Evolutionary conservation across 2,888 invertebrate species (phyloP).

Genomic region (Diarsia rubi): DNA sequence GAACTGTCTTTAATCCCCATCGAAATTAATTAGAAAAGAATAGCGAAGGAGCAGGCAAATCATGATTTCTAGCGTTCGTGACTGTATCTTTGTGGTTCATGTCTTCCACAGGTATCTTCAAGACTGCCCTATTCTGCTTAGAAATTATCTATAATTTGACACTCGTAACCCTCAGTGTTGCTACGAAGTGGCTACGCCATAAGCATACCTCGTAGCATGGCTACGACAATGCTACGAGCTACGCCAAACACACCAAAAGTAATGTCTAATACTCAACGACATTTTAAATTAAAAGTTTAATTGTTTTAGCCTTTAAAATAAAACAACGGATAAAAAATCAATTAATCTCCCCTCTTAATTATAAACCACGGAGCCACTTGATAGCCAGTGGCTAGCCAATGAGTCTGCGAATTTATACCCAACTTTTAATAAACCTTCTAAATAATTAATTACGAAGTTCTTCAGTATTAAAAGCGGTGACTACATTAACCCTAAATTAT

Average conservation of each 20-base stretch:
- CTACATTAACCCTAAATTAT: slow-evolving; percentile 70
- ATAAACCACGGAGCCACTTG: slow-evolving; percentile 38
- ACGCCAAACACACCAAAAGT: slow-evolving; percentile 4
- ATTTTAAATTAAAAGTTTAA: slow-evolving; percentile 39
- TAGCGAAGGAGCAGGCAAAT: not conserved
- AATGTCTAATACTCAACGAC: slow-evolving; percentile 18
- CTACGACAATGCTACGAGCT: slow-evolving; percentile 40
- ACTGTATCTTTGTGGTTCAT: not conserved
- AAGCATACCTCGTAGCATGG: slow-evolving; percentile 44
- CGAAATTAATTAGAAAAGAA: not conserved
- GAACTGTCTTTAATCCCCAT: not conserved
- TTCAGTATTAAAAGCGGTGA: slow-evolving; percentile 62
- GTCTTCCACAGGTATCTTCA: not conserved
- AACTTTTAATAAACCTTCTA: slow-evolving; percentile 65
- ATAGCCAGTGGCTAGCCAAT: slow-evolving; percentile 56
- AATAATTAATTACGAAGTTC: slow-evolving; percentile 70
- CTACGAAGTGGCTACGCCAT: slow-evolving; percentile 28
- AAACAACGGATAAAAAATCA: slow-evolving; percentile 46
- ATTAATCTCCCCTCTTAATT: slow-evolving; percentile 56
- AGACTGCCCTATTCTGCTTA: no score
- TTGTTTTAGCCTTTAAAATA: slow-evolving; percentile 36
- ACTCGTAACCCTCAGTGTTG: not conserved
- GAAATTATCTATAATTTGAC: not conserved
- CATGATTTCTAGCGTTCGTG: not conserved
- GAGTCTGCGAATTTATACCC: slow-evolving; percentile 58